Percentiles rank a stretch among this genome's conserved stretches.
These are phyloP conservation scores for Rhinoderma darwinii DNA, from an alignment of 2,113 vertebrate species.

Conservation along the genomic window DNA sequence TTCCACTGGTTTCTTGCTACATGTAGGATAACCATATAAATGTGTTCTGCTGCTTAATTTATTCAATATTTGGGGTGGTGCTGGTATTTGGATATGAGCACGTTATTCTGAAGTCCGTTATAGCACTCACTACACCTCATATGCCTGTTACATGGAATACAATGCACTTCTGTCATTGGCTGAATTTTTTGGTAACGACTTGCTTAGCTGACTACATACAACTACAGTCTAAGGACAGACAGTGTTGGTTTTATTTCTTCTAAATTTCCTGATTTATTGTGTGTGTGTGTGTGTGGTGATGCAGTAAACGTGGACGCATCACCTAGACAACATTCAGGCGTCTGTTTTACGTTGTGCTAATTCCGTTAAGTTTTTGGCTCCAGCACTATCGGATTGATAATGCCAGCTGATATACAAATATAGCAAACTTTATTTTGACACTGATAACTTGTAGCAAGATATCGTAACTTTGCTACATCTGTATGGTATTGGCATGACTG, in stretches of 20 bases:
- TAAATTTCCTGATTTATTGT: background rate
- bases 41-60: background rate
- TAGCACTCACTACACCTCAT: background rate
- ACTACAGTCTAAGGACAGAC: background rate
- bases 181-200: background rate
- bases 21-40: background rate
- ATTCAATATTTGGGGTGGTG: background rate
- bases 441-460: no score
- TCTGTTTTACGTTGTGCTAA: background rate
- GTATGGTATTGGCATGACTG: no score
- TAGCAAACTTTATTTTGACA: no score
- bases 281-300: background rate
- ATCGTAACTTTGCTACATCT: no score
- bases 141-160: background rate
- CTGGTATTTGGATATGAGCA: background rate
- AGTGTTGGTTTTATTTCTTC: background rate
- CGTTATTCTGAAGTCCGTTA: background rate
- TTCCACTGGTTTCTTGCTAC: background rate
- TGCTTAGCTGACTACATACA: background rate
- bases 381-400: background rate
- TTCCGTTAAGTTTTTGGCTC: background rate
- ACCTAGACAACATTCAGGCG: background rate
- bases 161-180: background rate
- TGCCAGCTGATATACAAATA: background rate
- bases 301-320: background rate